These are phyloP conservation scores for Urocitellus parryii DNA, from an alignment of 2,113 vertebrate species.

Conservation along the genomic window DNA sequence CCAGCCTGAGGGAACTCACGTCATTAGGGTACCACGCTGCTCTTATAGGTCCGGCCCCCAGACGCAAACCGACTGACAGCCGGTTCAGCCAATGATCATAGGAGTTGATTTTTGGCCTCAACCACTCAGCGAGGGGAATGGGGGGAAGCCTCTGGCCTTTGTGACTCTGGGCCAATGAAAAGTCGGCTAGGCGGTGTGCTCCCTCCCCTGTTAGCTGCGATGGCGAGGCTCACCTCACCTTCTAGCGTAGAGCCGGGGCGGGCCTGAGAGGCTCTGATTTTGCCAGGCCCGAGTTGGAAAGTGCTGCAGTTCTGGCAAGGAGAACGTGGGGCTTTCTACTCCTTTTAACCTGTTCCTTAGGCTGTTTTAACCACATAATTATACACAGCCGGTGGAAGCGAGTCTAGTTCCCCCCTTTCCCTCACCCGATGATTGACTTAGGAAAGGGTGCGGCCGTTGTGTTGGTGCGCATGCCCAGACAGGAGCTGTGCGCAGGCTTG, in stretches of 20 bases:
- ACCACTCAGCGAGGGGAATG: slow-evolving; percentile 57
- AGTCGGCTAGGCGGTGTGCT: not conserved
- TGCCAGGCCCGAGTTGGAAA: too few species aligned
- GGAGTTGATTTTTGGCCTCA: fast-evolving
- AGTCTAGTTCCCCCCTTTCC: not conserved
- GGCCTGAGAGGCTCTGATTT: not conserved
- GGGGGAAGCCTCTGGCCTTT: not conserved
- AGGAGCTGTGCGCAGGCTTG: not conserved
- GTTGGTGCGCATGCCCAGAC: slow-evolving; percentile 72
- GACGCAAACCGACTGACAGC: slow-evolving; percentile 55
- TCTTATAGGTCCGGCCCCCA: not conserved
- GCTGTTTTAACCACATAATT: not conserved
- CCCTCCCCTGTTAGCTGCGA: not conserved
- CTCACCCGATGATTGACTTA: not conserved
- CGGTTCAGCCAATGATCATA: slow-evolving; percentile 50
- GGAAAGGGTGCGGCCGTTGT: slow-evolving; percentile 39
- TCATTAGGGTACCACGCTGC: not conserved
- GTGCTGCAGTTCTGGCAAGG: fast-evolving
- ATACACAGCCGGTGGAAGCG: too few species aligned
- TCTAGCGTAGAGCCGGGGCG: slow-evolving; percentile 35
- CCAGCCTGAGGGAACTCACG: too few species aligned
- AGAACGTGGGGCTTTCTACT: fast-evolving
- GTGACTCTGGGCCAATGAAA: slow-evolving; percentile 63
- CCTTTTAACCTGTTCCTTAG: not conserved
- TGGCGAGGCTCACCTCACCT: not conserved